A percentile compares a stretch with the other conserved stretches of the same genome.
These are phyloP conservation scores for Dendropsophus ebraccatus DNA, from an alignment of 2,113 vertebrate genomes.

Conservation along the genomic window DNA sequence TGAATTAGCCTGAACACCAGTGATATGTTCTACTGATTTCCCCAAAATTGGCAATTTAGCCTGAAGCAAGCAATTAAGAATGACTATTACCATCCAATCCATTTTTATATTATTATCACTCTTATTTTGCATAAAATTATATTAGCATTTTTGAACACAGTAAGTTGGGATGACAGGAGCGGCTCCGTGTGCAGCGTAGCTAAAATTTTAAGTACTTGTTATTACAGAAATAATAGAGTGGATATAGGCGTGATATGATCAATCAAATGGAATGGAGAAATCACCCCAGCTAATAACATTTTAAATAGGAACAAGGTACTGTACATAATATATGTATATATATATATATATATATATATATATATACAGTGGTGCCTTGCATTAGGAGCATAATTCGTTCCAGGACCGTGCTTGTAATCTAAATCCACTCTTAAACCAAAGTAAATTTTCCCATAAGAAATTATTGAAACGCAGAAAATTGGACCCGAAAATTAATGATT, in stretches of 20 bases:
- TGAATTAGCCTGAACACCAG: conserved; percentile 30
- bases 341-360: background rate
- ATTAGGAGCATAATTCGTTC: too few species aligned
- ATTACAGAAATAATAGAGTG: conserved; percentile 34
- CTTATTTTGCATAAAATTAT: conserved; percentile 52
- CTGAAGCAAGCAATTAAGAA: conserved; percentile 57
- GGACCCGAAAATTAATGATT: too few species aligned
- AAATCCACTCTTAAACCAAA: too few species aligned
- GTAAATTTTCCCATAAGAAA: too few species aligned
- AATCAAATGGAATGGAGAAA: conserved; percentile 17
- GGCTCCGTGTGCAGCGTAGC: background rate
- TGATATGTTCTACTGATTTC: conserved; percentile 51
- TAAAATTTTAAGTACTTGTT: conserved; percentile 30
- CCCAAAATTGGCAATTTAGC: conserved; percentile 53
- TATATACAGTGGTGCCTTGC: too few species aligned
- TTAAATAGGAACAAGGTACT: conserved; percentile 23
- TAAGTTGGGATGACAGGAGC: background rate
- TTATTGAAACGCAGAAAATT: too few species aligned
- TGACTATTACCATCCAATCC: conserved; percentile 51
- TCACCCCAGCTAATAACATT: background rate
- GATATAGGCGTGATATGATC: conserved; percentile 26
- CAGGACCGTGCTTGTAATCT: too few species aligned
- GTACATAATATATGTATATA: background rate
- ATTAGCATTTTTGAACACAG: conserved; percentile 46
- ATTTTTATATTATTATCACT: conserved; percentile 38